Evolutionary conservation across 2,113 vertebrate species (phyloP), one percentile per base, ranked within the genome.

Genomic region (Physeter macrocephalus): DNA sequence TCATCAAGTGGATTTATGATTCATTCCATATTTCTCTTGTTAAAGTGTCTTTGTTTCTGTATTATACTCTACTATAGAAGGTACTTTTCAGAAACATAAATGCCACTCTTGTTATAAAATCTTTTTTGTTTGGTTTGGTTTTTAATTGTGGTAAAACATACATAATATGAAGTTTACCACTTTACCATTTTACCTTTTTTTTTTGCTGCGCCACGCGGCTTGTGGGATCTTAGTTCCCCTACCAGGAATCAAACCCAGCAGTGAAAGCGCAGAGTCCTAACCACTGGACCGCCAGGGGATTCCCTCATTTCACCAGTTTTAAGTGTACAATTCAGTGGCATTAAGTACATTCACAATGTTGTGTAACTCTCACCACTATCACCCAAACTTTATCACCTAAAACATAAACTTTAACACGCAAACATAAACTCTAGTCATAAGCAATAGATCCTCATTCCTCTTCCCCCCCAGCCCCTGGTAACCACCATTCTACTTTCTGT

Each of bases 11-110:
- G 54, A 41, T 92, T 96, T 94, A 95, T 27, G 54, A 64, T 29
- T 95, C 66, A 96, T 94, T 97, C 89, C 54, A 54, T 87, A 43
- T 46, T 91, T 88, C 14, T 87, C 49, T 81, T 94, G 3, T 23
- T 67, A 81, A 67, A n/a, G 36, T 43, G 52, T 75, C 21, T 90
- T 59, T 81, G 85, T 81, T 36, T 93, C 31, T 77, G n/a, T 88
- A 15, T 59, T 83, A 57, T 46, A 29, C 8, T 46, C 31, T 78
- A 25, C 31, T 66, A 27, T 12, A 92, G 59, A 88, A 93, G 57
- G 54, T 59, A 92, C 25, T 92, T 89, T 92, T 52, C 82, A 93
- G 75, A 93, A 94, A 64, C n/a, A 52, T 6, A 80, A 52, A 86
- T 69, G 66, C 43, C 57, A 43, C 27, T n/a, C 18, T 66, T 94